These are phyloP conservation scores for Volucella inflata DNA, from an alignment of 2,888 invertebrate species.

Conservation along the genomic window DNA sequence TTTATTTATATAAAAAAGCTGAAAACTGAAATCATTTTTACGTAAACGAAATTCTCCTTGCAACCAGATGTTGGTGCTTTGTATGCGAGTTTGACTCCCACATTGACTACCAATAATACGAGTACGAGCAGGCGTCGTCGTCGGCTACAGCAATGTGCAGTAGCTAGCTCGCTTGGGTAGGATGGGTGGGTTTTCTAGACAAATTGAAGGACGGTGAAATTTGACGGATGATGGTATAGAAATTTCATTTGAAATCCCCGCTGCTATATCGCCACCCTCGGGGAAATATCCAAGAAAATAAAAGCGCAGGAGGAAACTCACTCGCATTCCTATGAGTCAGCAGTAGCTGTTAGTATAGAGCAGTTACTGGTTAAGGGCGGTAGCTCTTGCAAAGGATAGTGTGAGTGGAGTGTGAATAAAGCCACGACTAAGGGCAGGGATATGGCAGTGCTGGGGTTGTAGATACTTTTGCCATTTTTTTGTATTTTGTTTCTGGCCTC, in stretches of 20 bases:
- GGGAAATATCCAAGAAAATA: slow-evolving; percentile 47
- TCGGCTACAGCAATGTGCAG: too few species aligned
- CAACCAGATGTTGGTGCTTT: slow-evolving; percentile 57
- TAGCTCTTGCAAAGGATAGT: too few species aligned
- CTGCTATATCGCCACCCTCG: neutral
- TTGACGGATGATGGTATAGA: slow-evolving; percentile 69
- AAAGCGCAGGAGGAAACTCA: slow-evolving; percentile 50
- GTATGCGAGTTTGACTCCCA: neutral
- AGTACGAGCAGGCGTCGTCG: too few species aligned
- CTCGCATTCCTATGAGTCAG: slow-evolving; percentile 65
- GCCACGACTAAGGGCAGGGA: slow-evolving; percentile 37
- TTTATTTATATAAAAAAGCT: neutral
- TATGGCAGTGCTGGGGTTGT: slow-evolving; percentile 36
- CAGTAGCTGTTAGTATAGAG: neutral
- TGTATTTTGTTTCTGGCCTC: slow-evolving; percentile 9
- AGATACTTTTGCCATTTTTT: neutral
- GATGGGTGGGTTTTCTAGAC: slow-evolving; percentile 49
- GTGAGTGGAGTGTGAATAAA: slow-evolving; percentile 14
- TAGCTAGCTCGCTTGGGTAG: slow-evolving; percentile 12
- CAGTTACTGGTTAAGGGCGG: too few species aligned
- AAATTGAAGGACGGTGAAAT: slow-evolving; percentile 62
- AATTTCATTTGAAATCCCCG: slow-evolving; percentile 52
- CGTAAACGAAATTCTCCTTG: slow-evolving; percentile 32
- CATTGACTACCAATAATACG: too few species aligned
- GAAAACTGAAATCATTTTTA: slow-evolving; percentile 19